phyloP scores from a whole-genome alignment of 2,797 vertebrate species.

The Chrysocyon brachyurus region DNA sequence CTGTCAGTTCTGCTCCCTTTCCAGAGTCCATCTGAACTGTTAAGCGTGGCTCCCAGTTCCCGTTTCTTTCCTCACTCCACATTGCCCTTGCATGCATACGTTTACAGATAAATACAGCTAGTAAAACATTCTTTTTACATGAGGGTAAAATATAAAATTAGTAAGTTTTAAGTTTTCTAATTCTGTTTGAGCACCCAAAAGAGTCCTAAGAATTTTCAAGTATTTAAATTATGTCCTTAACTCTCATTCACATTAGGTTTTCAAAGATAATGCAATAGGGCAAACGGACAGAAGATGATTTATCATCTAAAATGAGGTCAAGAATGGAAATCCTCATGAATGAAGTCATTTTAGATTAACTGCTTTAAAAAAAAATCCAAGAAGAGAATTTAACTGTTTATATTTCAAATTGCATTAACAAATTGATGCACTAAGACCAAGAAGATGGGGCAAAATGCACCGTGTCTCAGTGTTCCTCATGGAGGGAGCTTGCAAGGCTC shows the following conservation, averaged over 20 bases:
- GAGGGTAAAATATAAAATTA: constrained; percentile 19
- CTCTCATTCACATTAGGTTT: neutral
- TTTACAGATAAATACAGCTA: neutral
- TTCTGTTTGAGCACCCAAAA: neutral
- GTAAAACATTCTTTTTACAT: neutral
- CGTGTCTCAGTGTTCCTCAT: constrained; percentile 82
- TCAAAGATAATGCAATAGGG: neutral
- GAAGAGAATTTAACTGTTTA: neutral
- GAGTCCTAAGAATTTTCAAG: neutral
- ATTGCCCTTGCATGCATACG: neutral
- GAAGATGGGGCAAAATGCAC: constrained; percentile 63
- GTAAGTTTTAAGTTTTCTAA: neutral
- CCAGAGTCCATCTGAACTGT: neutral
- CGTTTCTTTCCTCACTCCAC: neutral
- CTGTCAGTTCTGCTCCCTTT: fast-evolving
- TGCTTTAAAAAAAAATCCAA: neutral
- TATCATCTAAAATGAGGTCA: constrained; percentile 2
- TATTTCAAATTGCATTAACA: constrained; percentile 42
- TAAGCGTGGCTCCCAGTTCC: neutral
- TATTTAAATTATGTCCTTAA: neutral
- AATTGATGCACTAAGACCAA: constrained; percentile 31
- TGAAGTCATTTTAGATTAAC: neutral
- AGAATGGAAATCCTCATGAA: neutral
- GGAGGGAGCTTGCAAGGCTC: constrained; percentile 87
- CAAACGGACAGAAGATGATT: neutral